A percentile compares a stretch with the other conserved stretches of the same genome.
phyloP scores from a whole-genome alignment of 2,113 vertebrate genomes.

The Xenopus tropicalis region UCB_Xtro_10.0 CM004444.2:31065501-31066000 shows the following conservation, averaged over 20 bases:
- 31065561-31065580: no score
- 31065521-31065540: no score
- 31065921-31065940: no score
- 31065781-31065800: background rate
- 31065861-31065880: background rate
- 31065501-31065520: no score
- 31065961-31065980: no score
- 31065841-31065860: background rate
- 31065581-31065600: constrained; percentile 62
- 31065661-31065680: constrained; percentile 93
- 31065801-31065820: background rate
- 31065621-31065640: constrained; percentile 70
- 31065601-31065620: constrained; percentile 79
- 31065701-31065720: constrained; percentile 92
- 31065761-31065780: constrained; percentile 88
- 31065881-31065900: background rate
- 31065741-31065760: constrained; percentile 87
- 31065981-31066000: no score
- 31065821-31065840: background rate
- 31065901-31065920: no score
- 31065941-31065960: no score
- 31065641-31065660: constrained; percentile 69
- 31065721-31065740: constrained; percentile 87
- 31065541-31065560: no score
- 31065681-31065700: constrained; percentile 94